These are phyloP conservation scores for Scaptodrosophila latifasciaeformis DNA, from an alignment of 2,888 invertebrate species.

Conservation along the genomic window DNA sequence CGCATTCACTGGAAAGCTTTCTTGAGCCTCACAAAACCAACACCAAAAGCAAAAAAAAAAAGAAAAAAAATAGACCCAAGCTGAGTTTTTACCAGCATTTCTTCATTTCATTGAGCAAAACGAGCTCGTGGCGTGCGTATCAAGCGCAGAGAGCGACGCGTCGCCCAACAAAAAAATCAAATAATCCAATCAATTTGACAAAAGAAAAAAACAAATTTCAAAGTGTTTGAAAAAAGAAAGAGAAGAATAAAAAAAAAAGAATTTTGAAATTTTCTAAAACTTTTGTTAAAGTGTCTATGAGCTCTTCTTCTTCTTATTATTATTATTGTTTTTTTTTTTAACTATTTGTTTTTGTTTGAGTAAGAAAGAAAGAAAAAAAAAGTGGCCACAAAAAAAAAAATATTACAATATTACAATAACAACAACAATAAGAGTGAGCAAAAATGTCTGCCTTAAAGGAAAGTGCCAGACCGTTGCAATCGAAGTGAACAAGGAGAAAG, in stretches of 20 bases:
- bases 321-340: constrained; percentile 11
- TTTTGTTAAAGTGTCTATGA: too few species aligned
- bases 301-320: too few species aligned
- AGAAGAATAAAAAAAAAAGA: constrained; percentile 4
- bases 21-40: too few species aligned
- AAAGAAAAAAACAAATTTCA: constrained; percentile 18
- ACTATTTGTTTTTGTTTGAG: constrained; percentile 14
- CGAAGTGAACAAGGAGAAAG: constrained; percentile 33
- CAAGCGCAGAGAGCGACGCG: constrained; percentile 33
- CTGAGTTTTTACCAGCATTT: too few species aligned
- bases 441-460: constrained; percentile 61
- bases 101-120: constrained; percentile 61
- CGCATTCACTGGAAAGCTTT: not conserved
- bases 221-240: not conserved
- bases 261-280: too few species aligned
- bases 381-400: too few species aligned
- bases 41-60: too few species aligned
- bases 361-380: constrained; percentile 10
- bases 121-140: constrained; percentile 61
- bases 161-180: too few species aligned
- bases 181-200: constrained; percentile 12
- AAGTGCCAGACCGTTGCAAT: constrained; percentile 50
- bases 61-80: too few species aligned
- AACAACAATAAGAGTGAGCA: constrained; percentile 8
- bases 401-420: too few species aligned